phyloP scores from a whole-genome alignment of 2,888 invertebrate species.

The Pogonocherus hispidulus region DNA sequence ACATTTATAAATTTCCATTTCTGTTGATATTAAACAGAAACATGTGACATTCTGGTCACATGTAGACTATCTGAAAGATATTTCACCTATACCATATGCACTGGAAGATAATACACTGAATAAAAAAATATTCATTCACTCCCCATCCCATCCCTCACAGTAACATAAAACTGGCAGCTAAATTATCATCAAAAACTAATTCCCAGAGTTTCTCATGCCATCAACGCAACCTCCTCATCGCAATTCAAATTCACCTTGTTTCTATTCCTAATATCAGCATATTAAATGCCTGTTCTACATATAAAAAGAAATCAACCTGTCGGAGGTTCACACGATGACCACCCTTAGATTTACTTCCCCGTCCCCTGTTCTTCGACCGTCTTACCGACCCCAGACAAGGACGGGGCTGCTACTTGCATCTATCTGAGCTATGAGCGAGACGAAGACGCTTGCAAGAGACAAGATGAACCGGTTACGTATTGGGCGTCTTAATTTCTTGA shows the following conservation, averaged over 20 bases:
- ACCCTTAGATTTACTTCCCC: slow-evolving; percentile 60
- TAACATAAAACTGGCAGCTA: not conserved
- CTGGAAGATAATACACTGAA: not conserved
- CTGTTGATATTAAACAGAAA: too few species aligned
- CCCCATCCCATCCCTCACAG: not conserved
- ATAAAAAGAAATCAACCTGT: slow-evolving; percentile 67
- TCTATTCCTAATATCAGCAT: slow-evolving; percentile 44
- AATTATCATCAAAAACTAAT: slow-evolving; percentile 18
- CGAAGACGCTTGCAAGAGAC: slow-evolving; percentile 56
- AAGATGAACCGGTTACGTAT: slow-evolving; percentile 64
- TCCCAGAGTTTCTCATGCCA: slow-evolving; percentile 50
- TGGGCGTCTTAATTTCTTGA: slow-evolving; percentile 60
- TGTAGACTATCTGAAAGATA: too few species aligned
- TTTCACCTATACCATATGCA: too few species aligned
- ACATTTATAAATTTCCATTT: too few species aligned
- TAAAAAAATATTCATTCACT: not conserved
- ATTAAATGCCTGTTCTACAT: slow-evolving; percentile 59
- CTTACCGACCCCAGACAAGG: slow-evolving; percentile 48
- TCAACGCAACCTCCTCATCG: slow-evolving; percentile 38
- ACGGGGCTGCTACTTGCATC: slow-evolving; percentile 52
- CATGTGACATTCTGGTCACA: too few species aligned
- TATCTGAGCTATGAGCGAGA: slow-evolving; percentile 52
- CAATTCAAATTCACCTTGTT: slow-evolving; percentile 52
- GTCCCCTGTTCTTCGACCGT: slow-evolving; percentile 53
- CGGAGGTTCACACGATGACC: slow-evolving; percentile 63